A percentile compares a stretch with the other conserved stretches of the same genome.
Evolutionary conservation across 2,797 vertebrate species (phyloP).

Genomic region (Gambusia yucatana): DNA sequence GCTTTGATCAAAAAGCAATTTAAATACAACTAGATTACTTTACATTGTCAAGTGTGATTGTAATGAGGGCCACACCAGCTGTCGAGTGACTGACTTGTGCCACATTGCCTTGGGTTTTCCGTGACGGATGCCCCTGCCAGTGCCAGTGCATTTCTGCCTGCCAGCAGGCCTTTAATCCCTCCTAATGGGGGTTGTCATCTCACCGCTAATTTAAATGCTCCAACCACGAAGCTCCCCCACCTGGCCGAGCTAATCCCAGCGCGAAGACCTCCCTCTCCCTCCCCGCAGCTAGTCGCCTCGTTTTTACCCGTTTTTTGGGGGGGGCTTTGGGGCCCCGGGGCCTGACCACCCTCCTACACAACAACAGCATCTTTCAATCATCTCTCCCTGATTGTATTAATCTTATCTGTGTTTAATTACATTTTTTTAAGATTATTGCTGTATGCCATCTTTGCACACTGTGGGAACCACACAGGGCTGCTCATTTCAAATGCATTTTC

Average conservation of each 20-base stretch:
- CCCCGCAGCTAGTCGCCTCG: conserved; percentile 73
- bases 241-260: conserved; percentile 82
- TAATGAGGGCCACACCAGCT: conserved; percentile 55
- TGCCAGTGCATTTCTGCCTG: conserved; percentile 80
- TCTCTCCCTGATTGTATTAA: conserved; percentile 83
- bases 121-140: conserved; percentile 85
- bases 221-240: conserved; percentile 82
- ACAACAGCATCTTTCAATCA: conserved; percentile 86
- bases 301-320: conserved; percentile 33
- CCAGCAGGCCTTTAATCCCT: conserved; percentile 87
- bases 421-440: conserved; percentile 86
- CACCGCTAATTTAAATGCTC: conserved; percentile 87
- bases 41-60: conserved; percentile 33
- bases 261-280: conserved; percentile 77
- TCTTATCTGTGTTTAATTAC: conserved; percentile 88
- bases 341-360: conserved; percentile 79
- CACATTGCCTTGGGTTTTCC: conserved; percentile 77
- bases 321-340: conserved; percentile 72
- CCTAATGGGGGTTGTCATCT: conserved; percentile 88
- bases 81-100: conserved; percentile 79
- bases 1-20: conserved; percentile 7
- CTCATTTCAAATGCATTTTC: conserved; percentile 82
- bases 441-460: conserved; percentile 84
- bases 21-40: conserved; percentile 19
- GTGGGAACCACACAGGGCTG: conserved; percentile 81